These are phyloP conservation scores for Ptilodon capucinus DNA, from an alignment of 2,888 invertebrate species.

Conservation along the genomic window DNA sequence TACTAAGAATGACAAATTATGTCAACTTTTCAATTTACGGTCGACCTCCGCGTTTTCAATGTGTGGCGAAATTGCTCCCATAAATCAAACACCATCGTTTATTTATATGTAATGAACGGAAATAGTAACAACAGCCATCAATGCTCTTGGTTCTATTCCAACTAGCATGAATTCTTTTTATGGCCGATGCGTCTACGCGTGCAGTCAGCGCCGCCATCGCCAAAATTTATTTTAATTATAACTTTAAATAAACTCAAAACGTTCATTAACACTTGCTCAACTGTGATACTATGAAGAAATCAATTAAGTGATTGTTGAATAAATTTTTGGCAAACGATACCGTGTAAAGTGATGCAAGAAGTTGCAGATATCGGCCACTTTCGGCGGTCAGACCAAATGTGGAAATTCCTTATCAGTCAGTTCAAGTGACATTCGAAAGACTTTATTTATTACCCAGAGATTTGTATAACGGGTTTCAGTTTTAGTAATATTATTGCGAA, in stretches of 20 bases:
- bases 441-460: slow-evolving; percentile 1
- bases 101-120: slow-evolving; percentile 25
- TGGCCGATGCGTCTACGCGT: slow-evolving; percentile 33
- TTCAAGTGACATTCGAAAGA: slow-evolving; percentile 14
- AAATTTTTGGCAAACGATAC: slow-evolving; percentile 22
- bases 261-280: slow-evolving; percentile 1
- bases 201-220: slow-evolving; percentile 23
- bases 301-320: slow-evolving; percentile 15
- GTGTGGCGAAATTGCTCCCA: slow-evolving; percentile 15
- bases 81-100: slow-evolving; percentile 27
- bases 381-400: slow-evolving; percentile 21
- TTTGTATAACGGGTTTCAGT: slow-evolving; percentile 15
- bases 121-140: slow-evolving; percentile 23
- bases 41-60: slow-evolving; percentile 16
- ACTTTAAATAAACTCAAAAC: slow-evolving; percentile 20
- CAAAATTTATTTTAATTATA: slow-evolving; percentile 47
- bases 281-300: slow-evolving; percentile 18
- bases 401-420: slow-evolving; percentile 11
- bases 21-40: slow-evolving; percentile 10
- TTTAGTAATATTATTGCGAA: slow-evolving; percentile 16
- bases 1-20: not conserved
- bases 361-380: slow-evolving; percentile 30
- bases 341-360: slow-evolving; percentile 25
- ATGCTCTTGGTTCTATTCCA: slow-evolving; percentile 53
- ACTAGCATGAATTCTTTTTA: slow-evolving; percentile 50